Conservation (phyloP, 2,113 vertebrate genomes). For the Collichthys lucidus region DNA sequence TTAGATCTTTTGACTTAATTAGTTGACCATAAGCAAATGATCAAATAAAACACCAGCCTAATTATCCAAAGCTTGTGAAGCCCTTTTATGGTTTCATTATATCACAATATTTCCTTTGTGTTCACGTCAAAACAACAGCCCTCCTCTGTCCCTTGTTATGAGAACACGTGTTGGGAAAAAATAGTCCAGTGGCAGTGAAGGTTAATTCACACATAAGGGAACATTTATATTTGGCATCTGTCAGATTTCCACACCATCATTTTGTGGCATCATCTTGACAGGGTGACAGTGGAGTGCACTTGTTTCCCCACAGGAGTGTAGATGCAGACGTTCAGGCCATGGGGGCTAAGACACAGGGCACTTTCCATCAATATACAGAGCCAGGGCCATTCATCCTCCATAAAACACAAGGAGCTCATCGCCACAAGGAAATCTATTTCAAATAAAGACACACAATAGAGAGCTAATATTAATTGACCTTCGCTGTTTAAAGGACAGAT, state of each 20-base stretch:
- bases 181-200: conserved; percentile 27
- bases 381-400: neutral
- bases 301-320: conserved; percentile 16
- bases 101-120: neutral
- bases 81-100: neutral
- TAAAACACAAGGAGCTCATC: conserved; percentile 13
- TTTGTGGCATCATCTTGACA: conserved; percentile 61
- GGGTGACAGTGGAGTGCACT: conserved; percentile 39
- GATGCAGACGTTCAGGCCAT: conserved; percentile 29
- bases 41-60: neutral
- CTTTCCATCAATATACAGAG: conserved; percentile 8
- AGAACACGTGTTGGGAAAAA: conserved; percentile 1
- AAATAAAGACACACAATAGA: neutral
- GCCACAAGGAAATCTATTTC: conserved; percentile 3
- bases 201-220: conserved; percentile 47
- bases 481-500: neutral
- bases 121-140: neutral
- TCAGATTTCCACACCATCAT: conserved; percentile 66
- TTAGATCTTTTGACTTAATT: no score
- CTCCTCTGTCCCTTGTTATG: neutral
- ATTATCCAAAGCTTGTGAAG: neutral
- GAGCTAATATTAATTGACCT: conserved; percentile 7
- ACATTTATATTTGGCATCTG: conserved; percentile 73
- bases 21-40: no score
- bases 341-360: conserved; percentile 7